These are phyloP conservation scores for Entelurus aequoreus DNA, from an alignment of 2,113 vertebrate species.

Conservation along the genomic window DNA sequence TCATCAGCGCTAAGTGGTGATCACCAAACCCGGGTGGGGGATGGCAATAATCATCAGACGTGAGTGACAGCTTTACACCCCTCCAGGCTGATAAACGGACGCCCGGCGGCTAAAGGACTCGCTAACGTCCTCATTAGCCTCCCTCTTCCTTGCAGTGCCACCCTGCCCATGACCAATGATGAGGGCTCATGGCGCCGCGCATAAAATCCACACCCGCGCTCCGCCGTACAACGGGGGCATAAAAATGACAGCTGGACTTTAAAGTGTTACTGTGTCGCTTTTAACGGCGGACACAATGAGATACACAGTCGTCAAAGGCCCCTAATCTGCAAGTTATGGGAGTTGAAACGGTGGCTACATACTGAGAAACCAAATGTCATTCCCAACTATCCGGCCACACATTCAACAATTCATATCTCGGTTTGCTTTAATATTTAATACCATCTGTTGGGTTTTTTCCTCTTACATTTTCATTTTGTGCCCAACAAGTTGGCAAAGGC, in stretches of 20 bases:
- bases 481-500: neutral
- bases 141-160: constrained; percentile 15
- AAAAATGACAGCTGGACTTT: constrained; percentile 64
- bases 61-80: constrained; percentile 35
- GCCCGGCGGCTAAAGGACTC: constrained; percentile 51
- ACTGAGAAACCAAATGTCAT: constrained; percentile 16
- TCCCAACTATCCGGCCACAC: neutral
- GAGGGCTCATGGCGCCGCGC: constrained; percentile 22
- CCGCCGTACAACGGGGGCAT: constrained; percentile 27
- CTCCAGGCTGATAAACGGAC: constrained; percentile 65
- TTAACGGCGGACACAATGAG: constrained; percentile 35
- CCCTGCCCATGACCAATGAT: constrained; percentile 54
- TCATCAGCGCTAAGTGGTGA: constrained; percentile 33
- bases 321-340: constrained; percentile 40
- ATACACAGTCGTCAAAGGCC: constrained; percentile 39
- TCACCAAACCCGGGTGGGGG: constrained; percentile 16
- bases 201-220: constrained; percentile 39
- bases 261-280: constrained; percentile 40
- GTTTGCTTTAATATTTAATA: constrained; percentile 1
- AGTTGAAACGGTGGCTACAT: constrained; percentile 22
- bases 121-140: constrained; percentile 63
- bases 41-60: constrained; percentile 31
- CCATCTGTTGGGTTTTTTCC: no score
- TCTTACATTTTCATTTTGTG: no score
- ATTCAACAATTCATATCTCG: neutral